Percentiles rank a stretch among this genome's conserved stretches.
Evolutionary conservation across 2,888 invertebrate species (phyloP).

Genomic region (Hydropsyche betteni): DNA sequence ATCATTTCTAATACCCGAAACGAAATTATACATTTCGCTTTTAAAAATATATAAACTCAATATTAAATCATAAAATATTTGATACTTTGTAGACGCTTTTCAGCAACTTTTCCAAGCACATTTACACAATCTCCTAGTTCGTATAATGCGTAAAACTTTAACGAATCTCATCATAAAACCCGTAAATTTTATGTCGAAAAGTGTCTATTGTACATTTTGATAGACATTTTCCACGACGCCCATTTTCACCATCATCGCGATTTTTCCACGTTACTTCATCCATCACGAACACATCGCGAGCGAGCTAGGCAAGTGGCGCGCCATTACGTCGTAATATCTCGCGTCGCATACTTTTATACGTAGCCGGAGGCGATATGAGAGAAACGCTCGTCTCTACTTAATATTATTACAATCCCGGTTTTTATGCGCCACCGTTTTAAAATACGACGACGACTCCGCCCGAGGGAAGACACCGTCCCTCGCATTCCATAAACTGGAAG

Average conservation of each 20-base stretch:
- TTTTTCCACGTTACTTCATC: slow-evolving; percentile 23
- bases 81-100: no score
- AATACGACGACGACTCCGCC: slow-evolving; percentile 49
- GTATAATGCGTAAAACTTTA: no score
- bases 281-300: not conserved
- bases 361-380: slow-evolving; percentile 43
- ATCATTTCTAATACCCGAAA: no score
- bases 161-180: no score
- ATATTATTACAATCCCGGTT: slow-evolving; percentile 51
- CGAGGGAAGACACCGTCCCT: slow-evolving; percentile 16
- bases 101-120: no score
- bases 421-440: slow-evolving; percentile 51
- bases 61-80: no score
- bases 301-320: not conserved
- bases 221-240: no score
- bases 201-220: no score
- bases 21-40: no score
- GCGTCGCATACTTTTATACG: slow-evolving; percentile 2
- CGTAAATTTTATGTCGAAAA: no score
- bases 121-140: no score
- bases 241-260: not conserved
- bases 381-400: slow-evolving; percentile 49
- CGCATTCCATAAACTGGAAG: not conserved
- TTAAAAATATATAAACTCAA: no score
- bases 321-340: slow-evolving; percentile 24